Conservation (phyloP, 30 jellyfish, hydroid and myxozoan genomes). For the Chironex yamaguchii region DNA sequence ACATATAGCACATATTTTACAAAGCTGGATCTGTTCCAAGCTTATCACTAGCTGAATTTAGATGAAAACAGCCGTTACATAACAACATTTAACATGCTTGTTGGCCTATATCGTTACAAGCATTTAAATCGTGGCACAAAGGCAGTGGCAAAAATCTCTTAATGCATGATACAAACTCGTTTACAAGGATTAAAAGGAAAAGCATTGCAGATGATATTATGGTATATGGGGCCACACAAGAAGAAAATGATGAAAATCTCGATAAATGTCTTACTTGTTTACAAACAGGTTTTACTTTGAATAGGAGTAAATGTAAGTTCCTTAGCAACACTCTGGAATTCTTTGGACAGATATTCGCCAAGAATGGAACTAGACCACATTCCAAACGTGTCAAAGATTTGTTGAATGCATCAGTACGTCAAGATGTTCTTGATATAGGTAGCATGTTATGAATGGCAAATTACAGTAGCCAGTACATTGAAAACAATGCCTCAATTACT, state of each 20-base stretch:
- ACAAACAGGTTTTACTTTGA: conserved; percentile 37
- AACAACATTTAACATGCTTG: conserved; percentile 6
- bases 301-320: conserved; percentile 27
- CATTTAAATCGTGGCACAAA: conserved; percentile 21
- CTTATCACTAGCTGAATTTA: neutral
- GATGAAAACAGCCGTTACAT: conserved; percentile 30
- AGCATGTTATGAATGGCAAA: conserved; percentile 20
- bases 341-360: conserved; percentile 15
- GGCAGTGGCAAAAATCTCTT: conserved; percentile 14
- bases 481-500: conserved; percentile 42
- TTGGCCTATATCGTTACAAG: conserved; percentile 22
- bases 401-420: neutral
- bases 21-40: conserved; percentile 6
- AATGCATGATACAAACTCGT: neutral
- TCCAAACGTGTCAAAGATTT: neutral
- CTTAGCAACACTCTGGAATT: conserved; percentile 10
- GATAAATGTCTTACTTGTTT: conserved; percentile 21
- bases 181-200: neutral
- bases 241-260: conserved; percentile 30
- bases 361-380: conserved; percentile 34
- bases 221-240: conserved; percentile 2
- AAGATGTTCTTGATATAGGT: neutral
- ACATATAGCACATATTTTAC: too few relatives aligned
- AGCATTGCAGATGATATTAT: conserved; percentile 22
- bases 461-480: conserved; percentile 31